Base-by-base conservation (phyloP, 2,797 vertebrate species). In the Gephyroberyx darwinii region DNA sequence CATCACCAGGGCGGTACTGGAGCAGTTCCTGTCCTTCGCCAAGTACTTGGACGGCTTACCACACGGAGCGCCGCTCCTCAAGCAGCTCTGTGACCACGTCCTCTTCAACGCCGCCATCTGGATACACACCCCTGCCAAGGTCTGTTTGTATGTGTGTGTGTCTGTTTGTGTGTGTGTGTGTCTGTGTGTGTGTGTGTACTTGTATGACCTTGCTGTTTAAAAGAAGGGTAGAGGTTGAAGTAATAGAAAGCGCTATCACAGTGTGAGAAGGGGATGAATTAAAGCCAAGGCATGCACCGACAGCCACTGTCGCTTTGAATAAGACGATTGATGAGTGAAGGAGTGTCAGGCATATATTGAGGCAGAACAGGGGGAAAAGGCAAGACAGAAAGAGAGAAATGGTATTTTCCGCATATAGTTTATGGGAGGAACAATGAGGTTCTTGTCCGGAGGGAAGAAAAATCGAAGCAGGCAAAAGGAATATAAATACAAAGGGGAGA, bases 81-180 rank as follows among this genome's bases (percentile, higher is more conserved):
- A 96, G 78, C 96, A 96, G 74, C 94, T 96, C 72, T 96, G 96
- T 81, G 96, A 96, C 86, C 96, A 96, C 61, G 94, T 96, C 71
- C 91, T 96, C 74, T 96, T 96, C 89, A 96, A 96, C 78, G 95
- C 96, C 17, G 95, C 96, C 77, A 96, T 96, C 86, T 96, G 96
- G 96, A 96, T 96, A 88, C 96, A 99, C 84, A 99, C 97, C 1
- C 97, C 98, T 71, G 97, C 98, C 89, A 99, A 99, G 96, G 97
- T 98, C 89, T 85, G 89, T 83, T 60, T 79, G 59, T 79, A 43
- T 80, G 12, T 61, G 14, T 41, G 47, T 79, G 74, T 20, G 1
- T 71, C 26, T 71, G 5, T 37, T 41, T 45, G 47, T 51, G 47
- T 54, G 22, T 70, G 52, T 71, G 26, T 30, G 67, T 52, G n/a